These are phyloP conservation scores for Ia io DNA, from an alignment of 2,113 vertebrate genomes.

Conservation along the genomic window DNA sequence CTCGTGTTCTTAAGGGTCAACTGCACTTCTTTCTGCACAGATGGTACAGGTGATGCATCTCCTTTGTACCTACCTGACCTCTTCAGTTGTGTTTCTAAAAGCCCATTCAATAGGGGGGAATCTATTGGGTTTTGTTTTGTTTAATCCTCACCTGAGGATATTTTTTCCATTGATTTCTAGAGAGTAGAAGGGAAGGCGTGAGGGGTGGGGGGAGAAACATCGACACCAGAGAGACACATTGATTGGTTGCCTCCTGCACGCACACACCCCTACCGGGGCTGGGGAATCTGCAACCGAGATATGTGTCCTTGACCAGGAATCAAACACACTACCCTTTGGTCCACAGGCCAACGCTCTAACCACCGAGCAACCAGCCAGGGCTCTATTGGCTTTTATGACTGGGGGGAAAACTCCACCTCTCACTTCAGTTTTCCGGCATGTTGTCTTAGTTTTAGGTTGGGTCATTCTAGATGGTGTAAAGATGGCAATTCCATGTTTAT, in stretches of 20 bases:
- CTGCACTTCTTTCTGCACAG: not conserved
- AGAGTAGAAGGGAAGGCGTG: no score
- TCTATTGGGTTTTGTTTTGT: not conserved
- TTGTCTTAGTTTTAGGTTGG: constrained; percentile 27
- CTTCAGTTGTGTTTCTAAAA: not conserved
- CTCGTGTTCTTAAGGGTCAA: not conserved
- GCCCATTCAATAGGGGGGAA: not conserved
- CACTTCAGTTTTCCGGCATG: not conserved
- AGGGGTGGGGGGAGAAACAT: no score
- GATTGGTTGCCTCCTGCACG: no score
- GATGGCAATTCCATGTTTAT: not conserved
- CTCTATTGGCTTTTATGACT: not conserved
- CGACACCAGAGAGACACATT: no score
- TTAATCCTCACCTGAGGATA: no score
- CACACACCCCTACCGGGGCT: no score
- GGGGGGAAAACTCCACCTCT: not conserved
- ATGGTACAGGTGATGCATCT: not conserved
- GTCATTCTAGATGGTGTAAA: not conserved
- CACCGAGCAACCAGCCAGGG: no score
- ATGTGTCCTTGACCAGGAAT: no score
- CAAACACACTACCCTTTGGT: no score
- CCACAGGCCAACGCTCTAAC: no score
- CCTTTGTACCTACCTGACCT: not conserved
- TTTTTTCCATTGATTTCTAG: no score
- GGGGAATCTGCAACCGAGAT: no score